A percentile compares a stretch with the other conserved stretches of the same genome.
These are phyloP conservation scores for Neotoxoptera formosana DNA, from an alignment of 1,140 invertebrate genomes.

Conservation along the genomic window DNA sequence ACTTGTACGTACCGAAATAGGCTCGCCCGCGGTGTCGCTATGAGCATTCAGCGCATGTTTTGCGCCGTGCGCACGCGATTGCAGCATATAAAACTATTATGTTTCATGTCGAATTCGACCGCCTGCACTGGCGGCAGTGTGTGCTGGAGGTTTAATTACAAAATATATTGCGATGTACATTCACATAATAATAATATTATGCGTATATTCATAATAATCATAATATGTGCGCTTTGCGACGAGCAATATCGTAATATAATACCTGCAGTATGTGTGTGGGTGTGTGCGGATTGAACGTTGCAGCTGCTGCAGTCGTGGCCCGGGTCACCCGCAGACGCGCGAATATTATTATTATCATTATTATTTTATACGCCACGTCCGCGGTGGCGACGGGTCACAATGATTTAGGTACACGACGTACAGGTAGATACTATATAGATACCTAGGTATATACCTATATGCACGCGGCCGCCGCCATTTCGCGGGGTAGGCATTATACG, in stretches of 20 bases:
- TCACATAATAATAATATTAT: no score
- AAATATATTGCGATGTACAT: background rate
- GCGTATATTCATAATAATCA: no score
- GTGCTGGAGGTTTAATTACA: background rate
- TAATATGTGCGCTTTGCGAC: no score
- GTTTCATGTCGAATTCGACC: background rate
- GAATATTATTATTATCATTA: background rate
- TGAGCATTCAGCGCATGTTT: background rate
- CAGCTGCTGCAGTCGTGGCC: background rate
- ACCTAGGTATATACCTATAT: no score
- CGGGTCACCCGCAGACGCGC: background rate
- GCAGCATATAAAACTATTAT: no score
- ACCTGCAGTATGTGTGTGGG: no score
- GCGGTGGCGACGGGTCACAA: slow-evolving; percentile 14
- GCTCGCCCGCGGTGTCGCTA: background rate
- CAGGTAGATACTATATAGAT: no score
- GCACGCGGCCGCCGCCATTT: background rate
- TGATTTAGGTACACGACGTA: slow-evolving; percentile 26
- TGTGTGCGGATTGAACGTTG: background rate
- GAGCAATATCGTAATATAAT: background rate
- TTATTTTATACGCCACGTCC: background rate
- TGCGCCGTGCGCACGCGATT: no score
- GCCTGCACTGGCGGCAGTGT: background rate
- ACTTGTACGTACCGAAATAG: background rate
- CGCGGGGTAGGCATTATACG: no score